Base-by-base conservation (phyloP, 1,140 invertebrate genomes). In the Procambarus virginalis region DNA sequence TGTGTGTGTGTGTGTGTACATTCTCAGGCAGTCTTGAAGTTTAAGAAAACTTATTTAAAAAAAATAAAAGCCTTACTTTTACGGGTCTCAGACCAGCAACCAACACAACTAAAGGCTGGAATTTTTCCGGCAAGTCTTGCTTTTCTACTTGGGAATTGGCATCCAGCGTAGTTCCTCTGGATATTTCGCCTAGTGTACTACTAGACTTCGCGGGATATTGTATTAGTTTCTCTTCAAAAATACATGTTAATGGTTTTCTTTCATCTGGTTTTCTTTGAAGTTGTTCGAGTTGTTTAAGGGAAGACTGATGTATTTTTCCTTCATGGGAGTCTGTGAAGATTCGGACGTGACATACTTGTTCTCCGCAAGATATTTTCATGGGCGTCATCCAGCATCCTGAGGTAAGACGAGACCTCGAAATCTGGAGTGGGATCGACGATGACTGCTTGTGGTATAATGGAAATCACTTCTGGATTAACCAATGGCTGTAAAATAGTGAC, bases 41-140 rank as follows among this genome's bases (percentile, higher is more conserved):
- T 34, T 34, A 34, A 34, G 34, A 34, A 34, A 20, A 64, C n/a
- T 64, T 64, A 64, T 17, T 2, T 20, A 4, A 64, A 64, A 9
- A 55, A 55, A 55, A 5, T 55, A 12, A 64, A 64, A 64, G 60
- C 14, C 4, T 10, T 12, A 89, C 87, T 80, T 89, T 89, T 17
- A 89, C 87, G 34, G 87, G 87, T 55, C 87, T 46, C 8, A 89
- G 81, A 20, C 87, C 87, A 14, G 87, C 87, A 14, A 89, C 81
- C 34, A 89, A 17, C 14, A 89, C n/a, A 2, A 89, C 70, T 22
- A 89, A 48, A 1, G 87, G 87, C n/a, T 83, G 70, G 45, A 49
- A 82, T 9, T 34, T 46, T 45, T 58, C 51, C 12, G 73, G 87
- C 58, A 83, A 77, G n/a, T 76, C 70, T 48, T n/a, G 20, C 51